Base-by-base conservation (phyloP, 2,888 invertebrate genomes). In the Sarcophaga variegata region DNA sequence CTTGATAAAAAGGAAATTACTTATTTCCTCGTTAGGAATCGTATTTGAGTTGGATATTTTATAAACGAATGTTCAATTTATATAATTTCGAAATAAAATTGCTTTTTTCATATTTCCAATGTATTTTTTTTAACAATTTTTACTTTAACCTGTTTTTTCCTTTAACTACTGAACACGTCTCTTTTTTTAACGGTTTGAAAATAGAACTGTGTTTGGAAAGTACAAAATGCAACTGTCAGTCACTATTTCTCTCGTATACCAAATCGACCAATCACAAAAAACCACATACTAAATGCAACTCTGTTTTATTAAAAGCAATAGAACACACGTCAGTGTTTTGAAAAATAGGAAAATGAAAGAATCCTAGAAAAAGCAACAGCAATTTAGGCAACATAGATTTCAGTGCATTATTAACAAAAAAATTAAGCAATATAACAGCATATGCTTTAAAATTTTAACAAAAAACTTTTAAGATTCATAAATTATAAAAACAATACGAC, bases 241-340 rank as follows among this genome's bases (percentile, higher is more conserved):
- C 45, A 63, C 62, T 47, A 11, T 20, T 63, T 17, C 54, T 45
- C 59, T 60, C 45, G 10, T 69, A n/a, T 12, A 37, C 25, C 47
- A 25, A 71, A 86, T 69, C 75, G 62, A 62, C 87, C 88, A 88
- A 88, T 88, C 88, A 88, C 59, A 76, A 79, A 87, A 60, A 76
- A 88, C 83, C 88, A 88, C 88, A 88, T 86, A 81, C 49, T 78
- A 75, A 86, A 88, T 88, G 80, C 88, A 88, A 88, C 88, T 78
- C 88, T 88, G 86, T 77, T 62, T 45, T 22, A 59, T 20, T 20
- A 20, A 63, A n/a, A 22, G n/a, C 49, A 17, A 59, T 59, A 69
- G 62, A 76, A 81, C 71, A 83, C 83, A 87, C 84, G 86, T 83
- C 83, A 83, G 83, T 85, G 82, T 81, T 79, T 84, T 86, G 84